Percentiles rank a stretch among this genome's conserved stretches.
phyloP scores from a whole-genome alignment of 2,888 invertebrate genomes.

The Sepioteuthis lessoniana region DNA sequence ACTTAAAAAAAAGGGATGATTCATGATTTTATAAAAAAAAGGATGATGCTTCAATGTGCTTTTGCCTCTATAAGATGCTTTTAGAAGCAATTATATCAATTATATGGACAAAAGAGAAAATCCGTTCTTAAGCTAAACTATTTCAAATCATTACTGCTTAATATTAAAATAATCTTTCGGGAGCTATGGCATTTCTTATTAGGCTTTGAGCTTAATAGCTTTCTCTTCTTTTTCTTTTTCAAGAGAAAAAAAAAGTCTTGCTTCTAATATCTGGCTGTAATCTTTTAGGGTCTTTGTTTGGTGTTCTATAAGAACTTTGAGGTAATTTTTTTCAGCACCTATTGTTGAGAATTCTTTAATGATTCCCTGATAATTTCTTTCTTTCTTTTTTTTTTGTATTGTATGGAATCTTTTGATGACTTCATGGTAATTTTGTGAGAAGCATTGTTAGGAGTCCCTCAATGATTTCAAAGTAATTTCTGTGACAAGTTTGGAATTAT shows the following conservation, averaged over 20 bases:
- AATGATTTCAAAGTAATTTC: background rate
- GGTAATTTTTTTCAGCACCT: background rate
- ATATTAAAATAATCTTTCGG: background rate
- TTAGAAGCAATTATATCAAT: background rate
- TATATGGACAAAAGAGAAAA: slow-evolving; percentile 6
- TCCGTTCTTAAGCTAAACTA: slow-evolving; percentile 4
- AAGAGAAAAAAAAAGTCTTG: background rate
- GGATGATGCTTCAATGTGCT: background rate
- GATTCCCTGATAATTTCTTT: background rate
- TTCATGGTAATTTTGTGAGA: slow-evolving; percentile 15
- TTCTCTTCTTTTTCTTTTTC: background rate
- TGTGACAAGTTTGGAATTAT: slow-evolving; percentile 33
- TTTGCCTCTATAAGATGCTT: background rate
- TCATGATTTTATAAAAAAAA: background rate
- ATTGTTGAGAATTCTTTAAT: slow-evolving; percentile 2
- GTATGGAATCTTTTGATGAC: background rate
- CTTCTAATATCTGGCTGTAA: background rate
- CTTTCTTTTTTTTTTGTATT: background rate
- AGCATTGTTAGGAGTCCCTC: background rate
- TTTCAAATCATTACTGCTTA: background rate
- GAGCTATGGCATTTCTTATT: slow-evolving; percentile 1
- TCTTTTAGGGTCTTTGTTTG: background rate
- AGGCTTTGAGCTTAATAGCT: background rate
- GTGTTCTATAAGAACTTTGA: background rate
- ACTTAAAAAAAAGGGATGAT: background rate